Conservation (phyloP, 2,888 invertebrate species). For the Linyphia triangularis region DNA sequence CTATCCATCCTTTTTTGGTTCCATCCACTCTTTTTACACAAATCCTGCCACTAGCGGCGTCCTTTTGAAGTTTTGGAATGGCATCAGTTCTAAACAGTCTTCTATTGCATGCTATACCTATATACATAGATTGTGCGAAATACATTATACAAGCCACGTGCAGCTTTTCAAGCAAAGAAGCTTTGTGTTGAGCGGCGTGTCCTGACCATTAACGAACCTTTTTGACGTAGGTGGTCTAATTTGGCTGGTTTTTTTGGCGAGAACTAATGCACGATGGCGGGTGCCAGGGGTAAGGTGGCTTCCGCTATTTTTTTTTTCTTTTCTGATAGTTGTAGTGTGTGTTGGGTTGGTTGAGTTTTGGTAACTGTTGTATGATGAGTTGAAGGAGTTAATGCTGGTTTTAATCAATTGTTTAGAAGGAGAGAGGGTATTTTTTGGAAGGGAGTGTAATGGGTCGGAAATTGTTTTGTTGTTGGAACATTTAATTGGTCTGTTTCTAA, state of each 20-base stretch:
- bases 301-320: not conserved
- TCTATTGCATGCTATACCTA: too few species aligned
- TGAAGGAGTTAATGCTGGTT: not conserved
- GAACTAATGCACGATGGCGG: not conserved
- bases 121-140: not conserved
- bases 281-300: not conserved
- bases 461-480: too few species aligned
- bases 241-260: constrained; percentile 10
- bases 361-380: not conserved
- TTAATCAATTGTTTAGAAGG: not conserved
- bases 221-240: constrained; percentile 37
- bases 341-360: not conserved
- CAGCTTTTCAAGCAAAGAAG: not conserved
- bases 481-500: too few species aligned
- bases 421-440: too few species aligned
- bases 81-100: constrained; percentile 10
- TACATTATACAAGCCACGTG: constrained; percentile 46
- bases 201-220: constrained; percentile 20
- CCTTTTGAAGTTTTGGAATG: constrained; percentile 33
- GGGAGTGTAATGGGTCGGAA: too few species aligned
- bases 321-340: not conserved
- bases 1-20: constrained; percentile 10
- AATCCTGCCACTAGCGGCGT: constrained; percentile 23
- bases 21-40: constrained; percentile 13
- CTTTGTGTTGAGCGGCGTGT: not conserved